Base-by-base conservation (phyloP, 1,140 invertebrate species). In the Adoxophyes honmai region DNA sequence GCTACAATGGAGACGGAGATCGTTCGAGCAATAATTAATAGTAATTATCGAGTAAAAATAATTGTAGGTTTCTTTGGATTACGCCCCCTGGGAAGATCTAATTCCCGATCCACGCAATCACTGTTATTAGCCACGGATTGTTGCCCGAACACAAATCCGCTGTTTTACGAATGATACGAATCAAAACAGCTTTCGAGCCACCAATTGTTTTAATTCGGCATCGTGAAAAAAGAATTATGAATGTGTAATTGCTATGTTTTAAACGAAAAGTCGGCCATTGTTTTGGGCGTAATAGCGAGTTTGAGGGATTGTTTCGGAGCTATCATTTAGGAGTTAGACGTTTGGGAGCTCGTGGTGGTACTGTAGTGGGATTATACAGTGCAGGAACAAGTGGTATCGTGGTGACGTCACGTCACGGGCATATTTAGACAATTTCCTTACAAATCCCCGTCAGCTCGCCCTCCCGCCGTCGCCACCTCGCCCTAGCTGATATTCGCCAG, bases 371-470 rank as follows among this genome's bases (percentile, higher is more conserved):
- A 59, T 62, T 14, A 14, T 53, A n/a, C 1, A 13, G 34, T n/a
- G n/a, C n/a, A n/a, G 39, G n/a, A 53, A 53, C 34, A 36, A 33
- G 44, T 34, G 48, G 18, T n/a, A n/a, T n/a, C n/a, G n/a, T n/a
- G n/a, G 48, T 18, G 36, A 38, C 56, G 13, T 39, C 52, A 28
- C 58, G 61, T 65, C 68, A 63, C 62, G 42, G 71, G 70, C 78
- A 78, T 81, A 80, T 81, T 81, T 81, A 86, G 81, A 84, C 84
- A 84, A 83, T 86, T 87, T 81, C 76, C 76, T 75, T 62, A 64
- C 73, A 71, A 81, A 75, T 72, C 75, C 70, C 70, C 70, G 75
- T 69, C 71, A 42, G 64, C 74, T 65, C 68, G 68, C 77, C 76
- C 77, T 72, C 60, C 64, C 36, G 34, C 11, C 34, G 10, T 56